Percentiles rank a stretch among this genome's conserved stretches.
These are phyloP conservation scores for Heteromormyrus szaboi DNA, from an alignment of 2,797 vertebrate genomes.

Conservation along the genomic window DNA sequence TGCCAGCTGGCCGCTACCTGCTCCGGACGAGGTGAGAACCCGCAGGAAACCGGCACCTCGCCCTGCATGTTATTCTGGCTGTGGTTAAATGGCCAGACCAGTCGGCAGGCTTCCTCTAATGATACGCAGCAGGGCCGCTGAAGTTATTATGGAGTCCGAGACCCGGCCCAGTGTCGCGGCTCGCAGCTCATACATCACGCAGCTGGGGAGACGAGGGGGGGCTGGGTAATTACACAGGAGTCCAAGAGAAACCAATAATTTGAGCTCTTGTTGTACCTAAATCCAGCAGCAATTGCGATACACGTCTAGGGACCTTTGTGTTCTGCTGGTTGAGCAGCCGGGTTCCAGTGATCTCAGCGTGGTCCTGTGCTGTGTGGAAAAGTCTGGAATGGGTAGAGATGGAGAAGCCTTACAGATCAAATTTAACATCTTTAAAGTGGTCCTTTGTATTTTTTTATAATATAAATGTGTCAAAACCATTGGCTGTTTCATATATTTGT, in stretches of 20 bases:
- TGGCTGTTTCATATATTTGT: background rate
- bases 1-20: slow-evolving; percentile 37
- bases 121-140: slow-evolving; percentile 51
- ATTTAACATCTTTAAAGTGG: background rate
- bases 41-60: slow-evolving; percentile 61
- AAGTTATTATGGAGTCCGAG: slow-evolving; percentile 34
- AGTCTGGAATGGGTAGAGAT: background rate
- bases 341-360: background rate
- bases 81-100: slow-evolving; percentile 54
- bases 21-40: slow-evolving; percentile 63
- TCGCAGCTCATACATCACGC: slow-evolving; percentile 56
- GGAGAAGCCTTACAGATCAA: background rate
- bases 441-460: background rate
- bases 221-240: background rate
- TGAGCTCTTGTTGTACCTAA: slow-evolving; percentile 7
- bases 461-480: background rate
- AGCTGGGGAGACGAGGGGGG: background rate
- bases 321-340: background rate
- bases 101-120: slow-evolving; percentile 40
- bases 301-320: background rate
- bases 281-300: background rate
- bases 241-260: slow-evolving; percentile 11
- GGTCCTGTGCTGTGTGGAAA: background rate
- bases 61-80: slow-evolving; percentile 59
- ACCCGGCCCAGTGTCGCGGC: slow-evolving; percentile 33